phyloP scores from a whole-genome alignment of 1,140 invertebrate genomes.

The Cardiocondyla obscurior region DNA sequence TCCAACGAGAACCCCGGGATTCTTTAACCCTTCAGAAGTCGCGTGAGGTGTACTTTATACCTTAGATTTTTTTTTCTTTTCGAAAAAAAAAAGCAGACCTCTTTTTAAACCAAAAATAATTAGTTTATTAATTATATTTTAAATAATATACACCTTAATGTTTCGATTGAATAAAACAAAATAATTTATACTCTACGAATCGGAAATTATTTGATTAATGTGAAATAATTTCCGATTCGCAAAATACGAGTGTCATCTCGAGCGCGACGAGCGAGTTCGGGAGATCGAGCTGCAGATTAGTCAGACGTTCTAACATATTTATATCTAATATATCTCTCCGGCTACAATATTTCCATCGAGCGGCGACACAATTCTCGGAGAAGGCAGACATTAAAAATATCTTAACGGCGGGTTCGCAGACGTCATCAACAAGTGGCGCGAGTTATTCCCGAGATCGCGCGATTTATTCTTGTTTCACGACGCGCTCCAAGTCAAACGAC shows the following conservation, averaged over 20 bases:
- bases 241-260: not conserved
- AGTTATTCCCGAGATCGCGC: not conserved
- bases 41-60: too few relatives aligned
- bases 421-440: constrained; percentile 15
- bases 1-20: not conserved
- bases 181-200: too few relatives aligned
- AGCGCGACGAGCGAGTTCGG: too few relatives aligned
- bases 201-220: too few relatives aligned
- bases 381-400: not conserved
- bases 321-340: not conserved
- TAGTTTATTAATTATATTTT: too few relatives aligned
- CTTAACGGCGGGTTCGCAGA: not conserved
- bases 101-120: too few relatives aligned
- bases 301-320: not conserved
- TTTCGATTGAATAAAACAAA: too few relatives aligned
- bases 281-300: not conserved
- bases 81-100: too few relatives aligned
- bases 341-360: not conserved
- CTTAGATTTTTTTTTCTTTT: too few relatives aligned
- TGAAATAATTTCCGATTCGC: not conserved
- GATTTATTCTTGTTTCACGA: not conserved
- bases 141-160: too few relatives aligned
- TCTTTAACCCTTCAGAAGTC: too few relatives aligned
- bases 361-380: not conserved
- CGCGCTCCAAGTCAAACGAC: too few relatives aligned